Evolutionary conservation across 2,113 vertebrate genomes (phyloP).

Genomic region (Rhagologus leucostigma): DNA sequence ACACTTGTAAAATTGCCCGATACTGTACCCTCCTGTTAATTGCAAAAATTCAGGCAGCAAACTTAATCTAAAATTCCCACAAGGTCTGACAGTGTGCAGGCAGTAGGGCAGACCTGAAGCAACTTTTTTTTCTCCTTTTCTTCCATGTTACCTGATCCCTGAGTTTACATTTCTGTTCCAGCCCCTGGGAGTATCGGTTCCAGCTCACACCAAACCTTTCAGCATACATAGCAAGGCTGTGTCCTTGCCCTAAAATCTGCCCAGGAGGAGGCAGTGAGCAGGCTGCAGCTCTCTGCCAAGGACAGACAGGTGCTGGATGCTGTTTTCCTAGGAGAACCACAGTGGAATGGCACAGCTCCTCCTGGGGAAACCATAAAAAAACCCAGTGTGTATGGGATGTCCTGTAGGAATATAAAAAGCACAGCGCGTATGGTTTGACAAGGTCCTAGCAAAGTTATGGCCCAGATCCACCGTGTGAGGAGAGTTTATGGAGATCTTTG

Average conservation of each 20-base stretch:
- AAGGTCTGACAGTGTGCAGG: background rate
- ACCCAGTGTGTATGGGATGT: background rate
- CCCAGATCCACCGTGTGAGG: background rate
- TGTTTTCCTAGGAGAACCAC: background rate
- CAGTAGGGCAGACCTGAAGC: background rate
- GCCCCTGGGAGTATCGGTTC: background rate
- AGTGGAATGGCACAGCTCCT: background rate
- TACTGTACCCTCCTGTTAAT: background rate
- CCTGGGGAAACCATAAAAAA: background rate
- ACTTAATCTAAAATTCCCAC: background rate
- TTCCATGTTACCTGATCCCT: background rate
- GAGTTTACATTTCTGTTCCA: background rate
- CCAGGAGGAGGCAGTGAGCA: background rate
- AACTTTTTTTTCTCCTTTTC: background rate
- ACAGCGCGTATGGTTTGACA: background rate
- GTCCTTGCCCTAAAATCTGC: background rate
- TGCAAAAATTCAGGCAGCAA: background rate
- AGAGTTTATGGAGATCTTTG: background rate
- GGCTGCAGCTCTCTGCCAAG: background rate
- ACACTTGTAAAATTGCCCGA: background rate
- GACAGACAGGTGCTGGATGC: background rate
- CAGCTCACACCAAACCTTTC: background rate
- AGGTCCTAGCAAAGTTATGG: background rate
- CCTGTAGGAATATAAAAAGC: background rate
- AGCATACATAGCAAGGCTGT: fast-evolving